Base-by-base conservation (phyloP, 2,888 invertebrate genomes). In the Melinaea menophilus region DNA sequence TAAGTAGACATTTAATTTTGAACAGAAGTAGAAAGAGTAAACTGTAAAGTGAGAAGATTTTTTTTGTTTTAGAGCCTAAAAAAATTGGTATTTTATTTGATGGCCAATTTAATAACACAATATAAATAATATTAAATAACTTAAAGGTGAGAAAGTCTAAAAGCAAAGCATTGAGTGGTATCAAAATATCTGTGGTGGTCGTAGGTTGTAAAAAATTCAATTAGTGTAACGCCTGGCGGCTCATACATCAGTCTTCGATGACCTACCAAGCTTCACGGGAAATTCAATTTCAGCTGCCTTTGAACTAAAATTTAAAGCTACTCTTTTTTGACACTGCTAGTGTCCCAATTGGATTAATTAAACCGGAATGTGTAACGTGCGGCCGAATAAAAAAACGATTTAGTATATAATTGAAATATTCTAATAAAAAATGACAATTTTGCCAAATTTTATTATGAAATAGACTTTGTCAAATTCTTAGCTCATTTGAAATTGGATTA, bases 191-290 rank as follows among this genome's bases (percentile, higher is more conserved):
- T 1, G 11, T 31, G 51, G 51, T 7, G 5, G 5, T 22, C 22
- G 48, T 48, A 48, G n/a, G 48, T 22, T 48, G 48, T 31, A 31
- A 51, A 65, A 61, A 62, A 61, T 62, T 55, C 64, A 65, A 62
- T 65, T 56, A 65, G 55, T 46, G 46, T 34, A 61, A 47, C 54
- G 47, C 22, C 63, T 46, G 59, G 34, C 61, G 61, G 45, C 54
- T 13, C 61, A 63, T 64, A 63, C 55, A 71, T 70, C 71, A 71
- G 68, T 71, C 69, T 69, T 72, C 69, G 64, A 63, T 64, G 62
- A 62, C 55, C 63, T 58, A 61, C 54, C 57, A 56, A 56, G 62
- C 58, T 62, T 63, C 59, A 61, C 62, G 56, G 56, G 48, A 61
- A 71, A 67, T 67, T 63, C 65, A 65, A 67, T 65, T 66, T 64